A percentile compares a stretch with the other conserved stretches of the same genome.
Conservation (phyloP, 2,113 vertebrate genomes). For the Pterocles burchelli region DNA sequence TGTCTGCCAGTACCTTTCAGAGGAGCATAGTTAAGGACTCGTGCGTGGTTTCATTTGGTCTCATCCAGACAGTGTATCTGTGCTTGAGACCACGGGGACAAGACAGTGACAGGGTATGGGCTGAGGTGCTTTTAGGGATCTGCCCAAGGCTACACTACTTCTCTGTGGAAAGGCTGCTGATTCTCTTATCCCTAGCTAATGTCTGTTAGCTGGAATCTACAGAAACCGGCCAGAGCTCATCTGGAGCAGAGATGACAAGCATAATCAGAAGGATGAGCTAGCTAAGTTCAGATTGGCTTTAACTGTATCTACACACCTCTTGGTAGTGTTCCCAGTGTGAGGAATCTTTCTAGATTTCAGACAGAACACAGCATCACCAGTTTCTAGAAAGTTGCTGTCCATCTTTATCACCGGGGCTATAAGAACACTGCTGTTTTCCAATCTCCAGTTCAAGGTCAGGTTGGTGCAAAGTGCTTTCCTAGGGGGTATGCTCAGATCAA, state of each 20-base stretch:
- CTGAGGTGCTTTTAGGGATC: neutral
- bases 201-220: neutral
- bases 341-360: neutral
- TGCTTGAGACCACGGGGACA: neutral
- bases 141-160: neutral
- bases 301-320: neutral
- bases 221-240: neutral
- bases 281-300: neutral
- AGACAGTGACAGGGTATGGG: fast-evolving
- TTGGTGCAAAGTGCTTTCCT: neutral
- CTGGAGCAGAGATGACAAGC: neutral
- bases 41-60: neutral
- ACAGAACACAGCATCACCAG: neutral
- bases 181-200: neutral
- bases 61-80: fast-evolving
- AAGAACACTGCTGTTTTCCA: neutral
- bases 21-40: neutral
- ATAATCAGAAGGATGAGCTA: neutral
- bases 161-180: neutral
- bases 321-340: neutral
- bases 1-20: neutral
- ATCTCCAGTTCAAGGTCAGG: neutral
- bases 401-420: neutral
- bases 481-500: neutral
- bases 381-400: neutral